Percentiles rank a stretch among this genome's conserved stretches.
Evolutionary conservation across 2,797 vertebrate species (phyloP).

Genomic region (Geotrypetes seraphini): DNA sequence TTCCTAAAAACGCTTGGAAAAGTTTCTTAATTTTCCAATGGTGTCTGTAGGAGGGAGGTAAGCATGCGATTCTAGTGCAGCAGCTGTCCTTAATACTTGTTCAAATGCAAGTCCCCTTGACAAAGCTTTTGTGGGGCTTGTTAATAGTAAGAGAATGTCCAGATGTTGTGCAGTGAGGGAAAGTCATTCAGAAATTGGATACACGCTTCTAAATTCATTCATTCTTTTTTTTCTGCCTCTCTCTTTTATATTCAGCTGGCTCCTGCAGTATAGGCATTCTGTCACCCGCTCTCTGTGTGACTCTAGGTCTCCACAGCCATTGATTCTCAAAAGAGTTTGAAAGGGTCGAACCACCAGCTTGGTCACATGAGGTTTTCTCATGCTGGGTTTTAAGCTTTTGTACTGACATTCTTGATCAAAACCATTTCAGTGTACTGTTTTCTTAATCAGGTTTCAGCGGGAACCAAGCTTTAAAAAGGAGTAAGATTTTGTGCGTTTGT

Average conservation of each 20-base stretch:
- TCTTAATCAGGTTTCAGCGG: conserved; percentile 10
- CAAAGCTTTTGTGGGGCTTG: fast-evolving
- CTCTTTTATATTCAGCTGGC: conserved; percentile 11
- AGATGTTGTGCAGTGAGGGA: neutral
- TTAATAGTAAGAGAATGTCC: neutral
- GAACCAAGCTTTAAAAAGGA: neutral
- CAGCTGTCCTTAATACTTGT: fast-evolving
- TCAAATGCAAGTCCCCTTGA: too few species aligned
- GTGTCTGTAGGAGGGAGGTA: fast-evolving
- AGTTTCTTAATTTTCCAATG: too few species aligned
- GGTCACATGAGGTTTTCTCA: conserved; percentile 8
- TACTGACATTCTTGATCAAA: conserved; percentile 1
- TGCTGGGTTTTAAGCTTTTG: conserved; percentile 10
- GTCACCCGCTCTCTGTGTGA: conserved; percentile 11
- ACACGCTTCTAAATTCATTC: conserved; percentile 11
- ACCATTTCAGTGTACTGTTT: conserved; percentile 6
- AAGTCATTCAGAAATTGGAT: conserved; percentile 14
- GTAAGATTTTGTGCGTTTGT: too few species aligned
- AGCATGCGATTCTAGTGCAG: too few species aligned
- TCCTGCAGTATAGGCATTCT: conserved; percentile 25
- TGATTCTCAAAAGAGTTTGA: conserved; percentile 6
- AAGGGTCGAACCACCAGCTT: neutral
- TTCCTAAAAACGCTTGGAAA: too few species aligned
- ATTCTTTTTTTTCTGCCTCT: neutral
- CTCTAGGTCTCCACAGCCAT: conserved; percentile 5